Base-by-base conservation (phyloP, 2,888 invertebrate species). In the Branchellion lobata region DNA sequence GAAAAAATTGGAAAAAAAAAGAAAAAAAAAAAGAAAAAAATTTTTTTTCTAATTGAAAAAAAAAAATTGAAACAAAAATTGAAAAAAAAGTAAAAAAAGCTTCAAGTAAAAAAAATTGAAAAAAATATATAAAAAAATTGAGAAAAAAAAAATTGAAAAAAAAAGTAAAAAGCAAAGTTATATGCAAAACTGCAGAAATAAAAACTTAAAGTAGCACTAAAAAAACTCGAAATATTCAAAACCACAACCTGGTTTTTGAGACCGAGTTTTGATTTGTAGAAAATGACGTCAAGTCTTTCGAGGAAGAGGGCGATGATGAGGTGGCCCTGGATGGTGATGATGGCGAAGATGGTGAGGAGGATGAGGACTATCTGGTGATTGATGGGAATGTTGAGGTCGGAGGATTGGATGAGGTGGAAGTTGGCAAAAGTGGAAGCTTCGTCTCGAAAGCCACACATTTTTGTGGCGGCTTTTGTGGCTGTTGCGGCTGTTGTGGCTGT, bases 251-350 rank as follows among this genome's bases (percentile, higher is more conserved):
- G 77, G 33, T 29, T 77, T 36, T 77, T 77, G 24, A 77, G 77
- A 65, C 68, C 68, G 21, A 68, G 61, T 73, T 81, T 82, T 33
- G 78, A 78, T 57, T 81, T 79, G 47, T 81, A 80, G 77, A 83
- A 82, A 65, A 78, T 83, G 51, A 71, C 82, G 80, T 31, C 84
- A 8, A 86, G 82, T 18, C 84, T 83, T 75, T 86, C 85, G 78
- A 86, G 82, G 57, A 84, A 83, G 78, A 84, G 81, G 21, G 81
- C 80, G 18, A 84, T 82, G 31, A 85, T 82, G 24, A 84, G 71
- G n/a, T 85, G 81, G 8, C 85, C 83, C 34, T 85, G 34, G 31
- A 77, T 79, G 3, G 83, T 83, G 76, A 84, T 83, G 11, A 82
- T 81, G 8, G 84, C 81, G 34, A 84, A 80, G 21, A 85, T 82